A percentile compares a stretch with the other conserved stretches of the same genome.
These are phyloP conservation scores for Doryteuthis pealeii DNA, from an alignment of 1,140 invertebrate genomes.

Conservation along the genomic window DNA sequence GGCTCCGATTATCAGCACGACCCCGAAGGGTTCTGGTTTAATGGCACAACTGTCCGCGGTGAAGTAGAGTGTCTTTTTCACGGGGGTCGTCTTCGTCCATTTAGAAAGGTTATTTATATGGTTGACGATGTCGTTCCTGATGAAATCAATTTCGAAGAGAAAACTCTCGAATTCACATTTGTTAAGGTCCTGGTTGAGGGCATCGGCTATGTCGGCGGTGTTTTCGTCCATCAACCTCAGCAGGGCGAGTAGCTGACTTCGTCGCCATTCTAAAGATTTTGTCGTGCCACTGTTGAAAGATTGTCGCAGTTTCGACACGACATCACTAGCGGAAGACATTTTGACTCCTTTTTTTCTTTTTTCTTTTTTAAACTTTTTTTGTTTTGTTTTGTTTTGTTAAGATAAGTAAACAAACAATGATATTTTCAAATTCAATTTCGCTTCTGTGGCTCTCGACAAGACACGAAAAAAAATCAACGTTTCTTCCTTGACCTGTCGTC, in stretches of 20 bases:
- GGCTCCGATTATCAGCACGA: conserved; percentile 82
- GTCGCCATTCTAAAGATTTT: conserved; percentile 65
- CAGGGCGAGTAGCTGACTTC: conserved; percentile 75
- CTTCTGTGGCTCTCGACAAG: too few relatives aligned
- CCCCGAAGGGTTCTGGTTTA: conserved; percentile 71
- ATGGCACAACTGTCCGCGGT: conserved; percentile 64
- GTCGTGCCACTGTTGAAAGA: conserved; percentile 52
- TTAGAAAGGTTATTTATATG: conserved; percentile 57
- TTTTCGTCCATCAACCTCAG: conserved; percentile 80
- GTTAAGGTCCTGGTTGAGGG: conserved; percentile 76
- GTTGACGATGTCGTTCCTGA: conserved; percentile 53
- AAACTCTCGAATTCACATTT: conserved; percentile 60
- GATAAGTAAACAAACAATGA: too few relatives aligned
- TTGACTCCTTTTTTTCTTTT: too few relatives aligned
- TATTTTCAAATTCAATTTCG: too few relatives aligned
- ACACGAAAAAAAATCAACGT: too few relatives aligned
- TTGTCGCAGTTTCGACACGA: conserved; percentile 27
- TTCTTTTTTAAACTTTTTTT: too few relatives aligned
- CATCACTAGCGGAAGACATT: too few relatives aligned
- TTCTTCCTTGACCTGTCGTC: too few relatives aligned
- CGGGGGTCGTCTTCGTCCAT: conserved; percentile 57
- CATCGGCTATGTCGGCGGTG: conserved; percentile 70
- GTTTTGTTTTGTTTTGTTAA: too few relatives aligned
- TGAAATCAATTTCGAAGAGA: conserved; percentile 58
- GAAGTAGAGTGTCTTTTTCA: conserved; percentile 62